Evolutionary conservation across 2,797 vertebrate species (phyloP).

Genomic region (Enteromius fasciolatus): DNA sequence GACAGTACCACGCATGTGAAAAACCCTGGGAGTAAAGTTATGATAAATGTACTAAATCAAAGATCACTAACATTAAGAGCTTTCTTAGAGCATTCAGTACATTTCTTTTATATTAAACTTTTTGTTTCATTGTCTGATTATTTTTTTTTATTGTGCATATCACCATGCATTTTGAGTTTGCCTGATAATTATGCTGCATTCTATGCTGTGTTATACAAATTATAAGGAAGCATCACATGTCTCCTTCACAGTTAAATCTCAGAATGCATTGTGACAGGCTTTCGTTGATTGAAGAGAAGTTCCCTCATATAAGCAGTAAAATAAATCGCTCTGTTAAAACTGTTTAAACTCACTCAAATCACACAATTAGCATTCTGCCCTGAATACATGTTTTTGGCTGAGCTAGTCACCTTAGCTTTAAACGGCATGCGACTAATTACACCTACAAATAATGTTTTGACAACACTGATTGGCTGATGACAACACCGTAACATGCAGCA

Average conservation of each 20-base stretch:
- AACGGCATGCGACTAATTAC: not conserved
- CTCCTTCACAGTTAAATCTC: not conserved
- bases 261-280: not conserved
- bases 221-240: not conserved
- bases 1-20: conserved; percentile 11
- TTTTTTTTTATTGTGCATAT: not conserved
- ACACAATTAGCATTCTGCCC: not conserved
- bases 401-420: not conserved
- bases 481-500: not conserved
- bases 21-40: not conserved
- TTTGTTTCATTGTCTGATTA: not conserved
- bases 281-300: not conserved
- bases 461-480: not conserved
- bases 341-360: not conserved
- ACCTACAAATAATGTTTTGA: not conserved
- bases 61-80: not conserved
- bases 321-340: not conserved
- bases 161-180: too few species aligned
- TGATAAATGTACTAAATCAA: not conserved
- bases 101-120: too few species aligned
- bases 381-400: not conserved
- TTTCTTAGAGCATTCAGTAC: not conserved
- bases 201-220: not conserved
- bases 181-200: not conserved
- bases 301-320: not conserved